These are phyloP conservation scores for Triops longicaudatus DNA, from an alignment of 1,140 invertebrate species.

Conservation along the genomic window DNA sequence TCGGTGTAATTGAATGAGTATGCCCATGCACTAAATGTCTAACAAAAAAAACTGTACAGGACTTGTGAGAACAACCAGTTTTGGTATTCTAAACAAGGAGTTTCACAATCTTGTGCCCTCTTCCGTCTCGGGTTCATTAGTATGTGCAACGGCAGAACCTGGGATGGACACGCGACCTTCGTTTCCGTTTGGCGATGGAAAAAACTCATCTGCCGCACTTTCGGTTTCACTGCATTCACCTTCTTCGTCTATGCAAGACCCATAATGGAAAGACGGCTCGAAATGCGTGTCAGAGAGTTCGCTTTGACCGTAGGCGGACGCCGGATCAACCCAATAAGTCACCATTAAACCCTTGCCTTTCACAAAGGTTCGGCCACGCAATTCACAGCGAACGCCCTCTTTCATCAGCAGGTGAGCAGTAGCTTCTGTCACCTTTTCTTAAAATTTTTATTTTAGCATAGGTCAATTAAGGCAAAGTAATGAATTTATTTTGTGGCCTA, in stretches of 20 bases:
- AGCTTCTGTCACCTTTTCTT: constrained; percentile 56
- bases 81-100: neutral
- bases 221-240: neutral
- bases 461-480: neutral
- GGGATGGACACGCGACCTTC: neutral
- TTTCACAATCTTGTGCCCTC: neutral
- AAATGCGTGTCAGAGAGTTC: neutral
- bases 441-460: neutral
- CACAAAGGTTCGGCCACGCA: constrained; percentile 59
- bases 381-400: constrained; percentile 56
- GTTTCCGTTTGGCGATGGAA: neutral
- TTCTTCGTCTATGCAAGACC: neutral
- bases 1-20: constrained; percentile 1
- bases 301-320: neutral
- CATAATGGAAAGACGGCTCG: neutral
- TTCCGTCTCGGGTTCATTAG: neutral
- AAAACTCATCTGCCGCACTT: neutral
- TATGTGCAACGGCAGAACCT: neutral
- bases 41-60: neutral
- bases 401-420: constrained; percentile 59
- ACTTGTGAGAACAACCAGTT: neutral
- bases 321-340: constrained; percentile 32
- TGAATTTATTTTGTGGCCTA: constrained; percentile 21
- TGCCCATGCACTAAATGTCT: neutral
- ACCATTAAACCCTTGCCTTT: constrained; percentile 62